Evolutionary conservation across 2,797 vertebrate genomes (phyloP).

Genomic region (Takifugu ocellatus): DNA sequence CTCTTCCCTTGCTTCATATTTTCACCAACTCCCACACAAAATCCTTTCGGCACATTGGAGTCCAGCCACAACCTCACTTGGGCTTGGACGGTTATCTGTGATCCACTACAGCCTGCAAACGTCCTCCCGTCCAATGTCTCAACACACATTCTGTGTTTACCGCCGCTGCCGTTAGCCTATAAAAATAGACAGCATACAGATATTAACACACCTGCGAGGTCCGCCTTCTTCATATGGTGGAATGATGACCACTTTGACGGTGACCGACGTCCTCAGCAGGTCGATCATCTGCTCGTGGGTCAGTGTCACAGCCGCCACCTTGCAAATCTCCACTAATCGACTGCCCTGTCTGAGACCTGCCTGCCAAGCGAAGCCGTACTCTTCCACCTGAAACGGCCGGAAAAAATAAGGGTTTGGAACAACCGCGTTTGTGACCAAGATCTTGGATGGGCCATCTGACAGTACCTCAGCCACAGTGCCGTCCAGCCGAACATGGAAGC

Average conservation of each 20-base stretch:
- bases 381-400: slow-evolving; percentile 78
- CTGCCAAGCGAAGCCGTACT: slow-evolving; percentile 97
- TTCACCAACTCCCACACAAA: slow-evolving; percentile 69
- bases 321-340: slow-evolving; percentile 92
- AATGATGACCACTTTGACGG: slow-evolving; percentile 92
- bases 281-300: slow-evolving; percentile 97
- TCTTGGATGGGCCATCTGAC: slow-evolving; percentile 9
- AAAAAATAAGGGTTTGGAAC: slow-evolving; percentile 12
- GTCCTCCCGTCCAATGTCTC: background rate
- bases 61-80: slow-evolving; percentile 53
- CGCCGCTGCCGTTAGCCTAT: slow-evolving; percentile 7
- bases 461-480: slow-evolving; percentile 87
- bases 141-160: slow-evolving; percentile 27
- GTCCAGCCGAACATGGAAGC: slow-evolving; percentile 91
- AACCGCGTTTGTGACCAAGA: slow-evolving; percentile 4
- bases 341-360: slow-evolving; percentile 91
- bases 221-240: slow-evolving; percentile 87
- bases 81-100: slow-evolving; percentile 31
- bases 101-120: background rate
- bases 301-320: slow-evolving; percentile 89
- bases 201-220: slow-evolving; percentile 80
- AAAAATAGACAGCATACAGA: slow-evolving; percentile 5
- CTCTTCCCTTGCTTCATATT: slow-evolving; percentile 54
- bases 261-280: slow-evolving; percentile 91
- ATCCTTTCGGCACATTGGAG: slow-evolving; percentile 59